phyloP scores from a whole-genome alignment of 1,140 invertebrate species.

The Brachionus rotundiformis region DNA sequence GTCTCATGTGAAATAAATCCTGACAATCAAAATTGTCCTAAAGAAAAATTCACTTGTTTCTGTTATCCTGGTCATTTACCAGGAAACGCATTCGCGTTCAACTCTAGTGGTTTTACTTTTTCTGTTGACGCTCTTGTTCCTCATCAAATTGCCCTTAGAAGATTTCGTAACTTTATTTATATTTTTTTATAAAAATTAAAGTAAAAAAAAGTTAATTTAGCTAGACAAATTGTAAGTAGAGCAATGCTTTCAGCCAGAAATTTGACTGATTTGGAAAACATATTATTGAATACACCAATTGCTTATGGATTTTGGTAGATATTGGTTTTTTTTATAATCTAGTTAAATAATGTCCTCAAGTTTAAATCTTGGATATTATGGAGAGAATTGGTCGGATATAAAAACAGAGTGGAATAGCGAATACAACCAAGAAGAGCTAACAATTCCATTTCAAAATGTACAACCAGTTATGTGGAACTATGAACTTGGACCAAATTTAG shows the following conservation, averaged over 20 bases:
- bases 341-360: background rate
- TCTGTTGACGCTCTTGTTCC: constrained; percentile 27
- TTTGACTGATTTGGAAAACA: constrained; percentile 5
- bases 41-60: constrained; percentile 46
- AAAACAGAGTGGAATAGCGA: constrained; percentile 36
- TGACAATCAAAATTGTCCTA: background rate
- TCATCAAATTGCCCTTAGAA: background rate
- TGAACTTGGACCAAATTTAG: constrained; percentile 20
- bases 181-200: background rate
- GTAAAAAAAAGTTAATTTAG: background rate
- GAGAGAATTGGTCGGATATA: background rate
- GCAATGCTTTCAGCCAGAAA: constrained; percentile 36
- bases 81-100: constrained; percentile 46
- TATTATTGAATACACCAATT: constrained; percentile 31
- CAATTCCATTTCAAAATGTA: background rate
- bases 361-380: constrained; percentile 43
- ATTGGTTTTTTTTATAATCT: background rate
- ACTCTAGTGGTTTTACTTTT: constrained; percentile 19
- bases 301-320: constrained; percentile 45
- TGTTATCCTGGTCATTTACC: constrained; percentile 50
- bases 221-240: constrained; percentile 48
- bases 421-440: background rate
- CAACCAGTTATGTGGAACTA: constrained; percentile 33
- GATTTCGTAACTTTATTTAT: constrained; percentile 25
- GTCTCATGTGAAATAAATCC: constrained; percentile 14